Conservation (phyloP, 2,888 invertebrate species). For the Sminthurides aquaticus region DNA sequence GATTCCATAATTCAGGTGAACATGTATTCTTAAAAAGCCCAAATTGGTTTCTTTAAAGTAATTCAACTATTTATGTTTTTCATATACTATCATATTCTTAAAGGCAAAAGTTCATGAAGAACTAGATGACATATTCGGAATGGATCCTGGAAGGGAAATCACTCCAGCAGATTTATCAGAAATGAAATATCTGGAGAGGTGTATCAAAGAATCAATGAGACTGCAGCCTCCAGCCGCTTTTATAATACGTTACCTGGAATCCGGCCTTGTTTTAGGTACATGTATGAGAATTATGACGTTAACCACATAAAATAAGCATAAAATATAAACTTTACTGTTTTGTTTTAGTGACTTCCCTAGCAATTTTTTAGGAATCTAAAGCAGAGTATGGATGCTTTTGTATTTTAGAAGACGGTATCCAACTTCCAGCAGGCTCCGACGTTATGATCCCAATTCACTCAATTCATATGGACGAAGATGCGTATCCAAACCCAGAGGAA, state of each 20-base stretch:
- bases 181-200: not conserved
- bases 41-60: not conserved
- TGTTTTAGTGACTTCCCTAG: too few species aligned
- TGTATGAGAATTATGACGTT: too few species aligned
- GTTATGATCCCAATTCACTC: constrained; percentile 56
- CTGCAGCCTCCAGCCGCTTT: not conserved
- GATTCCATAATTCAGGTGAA: not conserved
- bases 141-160: not conserved
- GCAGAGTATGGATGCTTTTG: too few species aligned
- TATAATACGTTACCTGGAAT: not conserved
- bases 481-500: constrained; percentile 58
- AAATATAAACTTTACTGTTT: too few species aligned
- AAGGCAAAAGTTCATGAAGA: not conserved
- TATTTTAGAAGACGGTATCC: not conserved
- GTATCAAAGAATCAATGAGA: not conserved
- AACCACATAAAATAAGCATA: not conserved
- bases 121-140: not conserved
- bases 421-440: not conserved
- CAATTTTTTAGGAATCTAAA: too few species aligned
- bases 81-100: too few species aligned
- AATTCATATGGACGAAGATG: constrained; percentile 57
- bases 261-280: not conserved
- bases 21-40: not conserved
- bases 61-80: too few species aligned
- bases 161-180: not conserved